Evolutionary conservation across 2,797 vertebrate species (phyloP).

Genomic region (Dendrocincla tyrannina): DNA sequence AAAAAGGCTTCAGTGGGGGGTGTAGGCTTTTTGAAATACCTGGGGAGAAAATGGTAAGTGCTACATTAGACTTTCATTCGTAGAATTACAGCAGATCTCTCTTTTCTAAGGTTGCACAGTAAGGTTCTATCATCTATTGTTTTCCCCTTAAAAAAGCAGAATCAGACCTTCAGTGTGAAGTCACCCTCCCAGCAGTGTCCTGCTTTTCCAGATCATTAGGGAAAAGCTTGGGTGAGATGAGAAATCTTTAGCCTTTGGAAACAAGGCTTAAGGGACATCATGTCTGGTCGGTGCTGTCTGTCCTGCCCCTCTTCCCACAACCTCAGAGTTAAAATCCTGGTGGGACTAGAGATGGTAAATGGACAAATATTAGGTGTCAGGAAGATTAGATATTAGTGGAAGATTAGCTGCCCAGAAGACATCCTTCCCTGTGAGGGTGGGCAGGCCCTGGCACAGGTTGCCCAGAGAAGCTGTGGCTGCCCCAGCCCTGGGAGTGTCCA

Average conservation of each 20-base stretch:
- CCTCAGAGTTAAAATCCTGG: background rate
- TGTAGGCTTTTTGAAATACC: background rate
- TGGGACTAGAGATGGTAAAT: background rate
- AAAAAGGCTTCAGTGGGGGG: background rate
- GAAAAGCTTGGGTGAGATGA: background rate
- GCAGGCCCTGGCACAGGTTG: accelerated
- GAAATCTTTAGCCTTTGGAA: background rate
- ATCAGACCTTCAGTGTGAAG: background rate
- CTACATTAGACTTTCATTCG: background rate
- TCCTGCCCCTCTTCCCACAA: background rate
- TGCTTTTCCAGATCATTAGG: background rate
- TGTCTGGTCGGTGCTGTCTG: accelerated
- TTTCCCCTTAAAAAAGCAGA: background rate
- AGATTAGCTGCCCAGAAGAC: background rate
- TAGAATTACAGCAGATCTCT: background rate
- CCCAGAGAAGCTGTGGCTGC: background rate
- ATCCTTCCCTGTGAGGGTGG: accelerated
- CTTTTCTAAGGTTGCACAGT: background rate
- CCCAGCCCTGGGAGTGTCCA: accelerated
- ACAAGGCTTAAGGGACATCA: background rate
- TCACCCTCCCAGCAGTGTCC: background rate
- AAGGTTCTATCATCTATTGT: background rate
- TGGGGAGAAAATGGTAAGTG: background rate
- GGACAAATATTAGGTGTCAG: background rate
- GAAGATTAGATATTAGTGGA: background rate